Evolutionary conservation across 2,888 invertebrate genomes (phyloP).

Genomic region (Anthophora plumipes): DNA sequence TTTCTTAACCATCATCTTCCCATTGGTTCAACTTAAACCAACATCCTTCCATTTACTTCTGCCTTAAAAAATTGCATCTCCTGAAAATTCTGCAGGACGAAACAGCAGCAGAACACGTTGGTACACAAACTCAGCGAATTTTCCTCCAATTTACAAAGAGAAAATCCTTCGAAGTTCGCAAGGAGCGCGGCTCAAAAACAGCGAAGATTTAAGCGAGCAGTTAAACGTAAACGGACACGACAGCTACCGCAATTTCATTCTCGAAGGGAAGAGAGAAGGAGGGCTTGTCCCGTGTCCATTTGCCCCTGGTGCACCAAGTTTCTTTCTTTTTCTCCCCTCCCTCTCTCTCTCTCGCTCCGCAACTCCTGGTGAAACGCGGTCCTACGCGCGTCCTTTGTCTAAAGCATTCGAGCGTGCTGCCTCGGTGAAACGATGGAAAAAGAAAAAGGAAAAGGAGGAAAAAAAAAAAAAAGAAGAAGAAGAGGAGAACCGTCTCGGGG

Average conservation of each 20-base stretch:
- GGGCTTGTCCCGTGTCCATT: constrained; percentile 45
- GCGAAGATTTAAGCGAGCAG: constrained; percentile 35
- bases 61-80: too few relatives aligned
- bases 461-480: constrained; percentile 48
- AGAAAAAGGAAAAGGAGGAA: background rate
- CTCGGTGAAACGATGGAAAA: background rate
- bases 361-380: constrained; percentile 24
- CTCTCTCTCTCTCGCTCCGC: background rate
- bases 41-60: too few relatives aligned
- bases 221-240: constrained; percentile 58
- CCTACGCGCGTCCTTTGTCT: constrained; percentile 62
- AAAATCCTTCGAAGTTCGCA: background rate
- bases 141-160: background rate
- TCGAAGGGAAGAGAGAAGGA: background rate
- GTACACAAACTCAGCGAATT: too few relatives aligned
- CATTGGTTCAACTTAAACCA: too few relatives aligned
- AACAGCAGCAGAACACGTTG: too few relatives aligned
- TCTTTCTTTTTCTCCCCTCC: background rate
- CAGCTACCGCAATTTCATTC: constrained; percentile 53
- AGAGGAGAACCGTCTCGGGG: constrained; percentile 47
- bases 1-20: too few relatives aligned
- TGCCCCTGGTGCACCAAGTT: constrained; percentile 20
- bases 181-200: background rate
- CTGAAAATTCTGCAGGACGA: too few relatives aligned
- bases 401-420: constrained; percentile 57